Conservation (phyloP, 2,888 invertebrate genomes). For the Nowickia ferox region DNA sequence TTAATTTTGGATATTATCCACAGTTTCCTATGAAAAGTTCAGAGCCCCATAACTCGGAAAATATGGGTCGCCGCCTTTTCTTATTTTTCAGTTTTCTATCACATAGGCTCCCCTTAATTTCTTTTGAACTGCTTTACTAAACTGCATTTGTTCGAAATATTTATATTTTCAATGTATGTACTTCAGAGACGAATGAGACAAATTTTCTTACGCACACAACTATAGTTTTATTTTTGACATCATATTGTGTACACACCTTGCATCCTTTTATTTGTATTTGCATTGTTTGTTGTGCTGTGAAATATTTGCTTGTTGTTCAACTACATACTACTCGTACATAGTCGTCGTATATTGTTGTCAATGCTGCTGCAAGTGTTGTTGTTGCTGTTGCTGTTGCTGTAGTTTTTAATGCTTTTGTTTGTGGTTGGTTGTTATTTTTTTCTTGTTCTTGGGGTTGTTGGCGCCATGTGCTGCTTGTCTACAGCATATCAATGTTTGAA, state of each 20-base stretch:
- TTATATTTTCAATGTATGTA: too few relatives aligned
- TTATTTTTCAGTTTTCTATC: too few relatives aligned
- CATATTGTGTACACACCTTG: neutral
- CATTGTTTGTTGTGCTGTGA: neutral
- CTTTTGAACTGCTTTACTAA: too few relatives aligned
- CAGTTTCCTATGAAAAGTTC: too few relatives aligned
- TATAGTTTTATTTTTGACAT: too few relatives aligned
- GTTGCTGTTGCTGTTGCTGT: conserved; percentile 24
- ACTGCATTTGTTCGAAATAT: too few relatives aligned
- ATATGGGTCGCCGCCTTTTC: too few relatives aligned
- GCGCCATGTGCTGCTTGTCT: conserved; percentile 72
- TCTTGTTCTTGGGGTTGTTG: conserved; percentile 1
- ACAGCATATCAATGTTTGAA: conserved; percentile 83
- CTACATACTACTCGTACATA: neutral
- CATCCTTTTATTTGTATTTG: neutral
- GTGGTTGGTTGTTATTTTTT: neutral
- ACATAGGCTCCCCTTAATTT: too few relatives aligned
- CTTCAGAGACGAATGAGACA: too few relatives aligned
- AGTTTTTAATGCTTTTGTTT: conserved; percentile 4
- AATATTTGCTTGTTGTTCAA: conserved; percentile 13
- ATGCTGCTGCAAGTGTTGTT: conserved; percentile 31
- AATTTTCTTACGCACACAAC: too few relatives aligned
- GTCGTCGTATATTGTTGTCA: conserved; percentile 25
- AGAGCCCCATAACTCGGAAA: too few relatives aligned
- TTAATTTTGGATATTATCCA: too few relatives aligned